These are phyloP conservation scores for Parasteatoda lunata DNA, from an alignment of 2,888 invertebrate species.

Conservation along the genomic window DNA sequence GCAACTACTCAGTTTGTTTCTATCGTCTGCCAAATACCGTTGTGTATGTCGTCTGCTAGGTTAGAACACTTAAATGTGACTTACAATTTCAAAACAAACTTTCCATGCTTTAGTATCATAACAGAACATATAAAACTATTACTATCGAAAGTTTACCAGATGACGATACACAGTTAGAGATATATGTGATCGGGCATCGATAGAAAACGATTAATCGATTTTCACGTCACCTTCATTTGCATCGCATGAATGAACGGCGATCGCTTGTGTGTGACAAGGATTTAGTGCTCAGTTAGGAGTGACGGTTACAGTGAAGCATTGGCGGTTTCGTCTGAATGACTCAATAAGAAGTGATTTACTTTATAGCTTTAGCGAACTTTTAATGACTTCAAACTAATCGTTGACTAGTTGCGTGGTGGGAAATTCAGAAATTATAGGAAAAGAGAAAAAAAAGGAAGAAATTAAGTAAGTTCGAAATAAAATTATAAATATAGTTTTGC, in stretches of 20 bases:
- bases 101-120: background rate
- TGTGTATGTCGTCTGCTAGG: conserved; percentile 31
- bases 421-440: background rate
- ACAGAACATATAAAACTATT: background rate
- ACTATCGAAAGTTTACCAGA: background rate
- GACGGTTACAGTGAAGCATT: conserved; percentile 56
- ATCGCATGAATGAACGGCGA: conserved; percentile 54
- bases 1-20: conserved; percentile 39
- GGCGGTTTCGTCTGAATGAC: conserved; percentile 41
- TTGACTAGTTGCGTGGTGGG: background rate
- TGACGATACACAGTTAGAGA: conserved; percentile 24
- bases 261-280: conserved; percentile 53
- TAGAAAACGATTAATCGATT: conserved; percentile 55
- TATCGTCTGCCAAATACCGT: conserved; percentile 27
- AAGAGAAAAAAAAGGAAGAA: background rate
- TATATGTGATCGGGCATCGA: conserved; percentile 50
- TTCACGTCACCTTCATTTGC: conserved; percentile 46
- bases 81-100: conserved; percentile 14
- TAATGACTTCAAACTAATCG: conserved; percentile 5
- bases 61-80: background rate
- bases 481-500: too few species aligned
- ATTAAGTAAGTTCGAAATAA: conserved; percentile 14
- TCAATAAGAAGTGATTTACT: conserved; percentile 48
- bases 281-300: conserved; percentile 60
- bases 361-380: conserved; percentile 14